Percentiles rank a stretch among this genome's conserved stretches.
These are phyloP conservation scores for Acrobeloides nanus DNA, from an alignment of 2,888 invertebrate species.

Conservation along the genomic window DNA sequence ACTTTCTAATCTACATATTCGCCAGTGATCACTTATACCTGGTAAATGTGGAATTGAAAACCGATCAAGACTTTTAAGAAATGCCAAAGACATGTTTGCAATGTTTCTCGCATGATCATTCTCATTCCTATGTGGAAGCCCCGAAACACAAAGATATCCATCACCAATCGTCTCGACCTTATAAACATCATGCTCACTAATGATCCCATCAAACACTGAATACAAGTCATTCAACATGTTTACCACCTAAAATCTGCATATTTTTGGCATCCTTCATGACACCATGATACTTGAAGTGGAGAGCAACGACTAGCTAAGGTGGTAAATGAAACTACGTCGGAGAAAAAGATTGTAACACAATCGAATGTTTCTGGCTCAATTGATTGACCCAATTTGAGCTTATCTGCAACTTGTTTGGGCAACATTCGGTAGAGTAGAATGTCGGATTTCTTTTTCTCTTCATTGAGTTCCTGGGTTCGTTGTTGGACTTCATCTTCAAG, in stretches of 20 bases:
- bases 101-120: conserved; percentile 37
- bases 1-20: no score
- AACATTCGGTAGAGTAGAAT: conserved; percentile 16
- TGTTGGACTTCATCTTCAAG: conserved; percentile 14
- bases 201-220: conserved; percentile 44
- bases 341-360: conserved; percentile 44
- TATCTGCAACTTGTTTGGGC: conserved; percentile 20
- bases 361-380: conserved; percentile 44
- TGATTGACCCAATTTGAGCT: conserved; percentile 34
- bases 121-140: conserved; percentile 41
- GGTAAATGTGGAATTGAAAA: no score
- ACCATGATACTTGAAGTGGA: conserved; percentile 45
- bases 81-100: conserved; percentile 33
- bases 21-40: no score
- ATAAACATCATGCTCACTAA: conserved; percentile 45
- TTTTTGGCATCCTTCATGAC: no score
- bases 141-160: conserved; percentile 43
- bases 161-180: conserved; percentile 50
- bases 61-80: no score
- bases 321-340: conserved; percentile 44
- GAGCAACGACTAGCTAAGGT: conserved; percentile 38
- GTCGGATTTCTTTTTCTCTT: conserved; percentile 31
- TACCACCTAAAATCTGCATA: no score
- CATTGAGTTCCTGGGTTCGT: conserved; percentile 19
- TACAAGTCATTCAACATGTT: conserved; percentile 49